Conservation (phyloP, 2,113 vertebrate species). For the Antigone vipio region DNA sequence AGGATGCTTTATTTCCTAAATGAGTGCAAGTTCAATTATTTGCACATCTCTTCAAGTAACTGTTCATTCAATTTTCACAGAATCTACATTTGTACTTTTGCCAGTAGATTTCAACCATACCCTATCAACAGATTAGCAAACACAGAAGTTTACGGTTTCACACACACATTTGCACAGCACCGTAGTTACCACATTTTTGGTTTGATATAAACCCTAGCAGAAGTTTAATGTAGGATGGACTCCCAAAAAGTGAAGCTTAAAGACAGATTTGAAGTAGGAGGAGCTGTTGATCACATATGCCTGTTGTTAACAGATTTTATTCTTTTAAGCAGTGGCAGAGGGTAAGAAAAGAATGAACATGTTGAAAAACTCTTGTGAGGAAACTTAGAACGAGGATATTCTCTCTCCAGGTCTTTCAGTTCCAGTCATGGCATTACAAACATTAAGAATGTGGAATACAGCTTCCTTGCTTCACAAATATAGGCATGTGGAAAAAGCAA, state of each 20-base stretch:
- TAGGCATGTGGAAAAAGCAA: neutral
- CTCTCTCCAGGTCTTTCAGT: neutral
- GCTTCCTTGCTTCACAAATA: neutral
- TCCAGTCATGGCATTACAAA: neutral
- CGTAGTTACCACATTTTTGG: neutral
- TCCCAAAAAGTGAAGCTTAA: conserved; percentile 34
- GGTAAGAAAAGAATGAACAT: neutral
- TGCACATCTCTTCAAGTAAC: neutral
- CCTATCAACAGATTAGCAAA: conserved; percentile 4
- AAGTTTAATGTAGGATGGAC: conserved; percentile 60
- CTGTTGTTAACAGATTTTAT: conserved; percentile 54
- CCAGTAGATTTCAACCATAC: conserved; percentile 34
- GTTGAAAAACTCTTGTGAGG: neutral
- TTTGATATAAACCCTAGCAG: conserved; percentile 44
- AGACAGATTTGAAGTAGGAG: conserved; percentile 66
- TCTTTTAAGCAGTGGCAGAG: conserved; percentile 30
- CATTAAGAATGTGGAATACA: neutral
- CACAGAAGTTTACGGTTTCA: neutral
- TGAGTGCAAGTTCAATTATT: neutral
- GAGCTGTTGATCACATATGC: conserved; percentile 57
- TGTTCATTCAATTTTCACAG: neutral
- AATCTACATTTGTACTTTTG: neutral
- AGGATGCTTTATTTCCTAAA: neutral
- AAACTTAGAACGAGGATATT: neutral
- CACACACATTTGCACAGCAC: neutral